Evolutionary conservation across 2,113 vertebrate species (phyloP), one percentile per base, ranked within the genome.

Genomic region (Gyps fulvus): DNA sequence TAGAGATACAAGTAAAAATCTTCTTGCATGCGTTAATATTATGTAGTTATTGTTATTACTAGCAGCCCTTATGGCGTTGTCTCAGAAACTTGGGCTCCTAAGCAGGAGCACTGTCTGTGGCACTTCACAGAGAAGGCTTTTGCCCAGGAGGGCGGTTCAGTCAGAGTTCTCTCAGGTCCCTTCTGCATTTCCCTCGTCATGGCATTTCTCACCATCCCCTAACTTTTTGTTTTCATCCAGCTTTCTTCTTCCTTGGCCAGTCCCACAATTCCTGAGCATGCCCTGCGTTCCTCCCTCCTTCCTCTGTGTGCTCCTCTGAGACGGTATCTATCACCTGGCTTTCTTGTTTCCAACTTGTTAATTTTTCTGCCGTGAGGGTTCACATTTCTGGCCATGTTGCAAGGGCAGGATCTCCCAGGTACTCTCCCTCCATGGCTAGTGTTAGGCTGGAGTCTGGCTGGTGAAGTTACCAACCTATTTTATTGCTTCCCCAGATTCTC

Each of bases 151-250:
- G 25, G 34, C 2, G 7, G 9, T 13, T 54, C 47, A 38, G 5
- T 74, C 0, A 0, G 11, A 40, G 21, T 31, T 65, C 29, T 82
- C 20, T 47, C 16, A 8, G 49, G 12, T 65, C 50, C 18, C 20
- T 45, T 66, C 65, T 45, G 15, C 13, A 5, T 81, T 82, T 71
- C 36, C 6, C 50, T 89, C n/a, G 25, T 66, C n/a, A 5, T 26
- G 66, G 49, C 1, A 1, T 45, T 83, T 81, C 25, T 49, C 19
- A 20, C 34, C 4, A 7, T 81, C 7, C 29, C 9, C 11, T 43
- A 32, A 34, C 10, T 36, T 59, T 12, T 50, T 83, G 23, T 58
- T 89, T 77, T 57, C 38, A 38, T 36, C 36, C 16, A 19, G 18
- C 2, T 19, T 55, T 61, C 34, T 61, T 40, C 43, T 72, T 38